These are phyloP conservation scores for Herminia tarsipennalis DNA, from an alignment of 2,888 invertebrate species.

Conservation along the genomic window DNA sequence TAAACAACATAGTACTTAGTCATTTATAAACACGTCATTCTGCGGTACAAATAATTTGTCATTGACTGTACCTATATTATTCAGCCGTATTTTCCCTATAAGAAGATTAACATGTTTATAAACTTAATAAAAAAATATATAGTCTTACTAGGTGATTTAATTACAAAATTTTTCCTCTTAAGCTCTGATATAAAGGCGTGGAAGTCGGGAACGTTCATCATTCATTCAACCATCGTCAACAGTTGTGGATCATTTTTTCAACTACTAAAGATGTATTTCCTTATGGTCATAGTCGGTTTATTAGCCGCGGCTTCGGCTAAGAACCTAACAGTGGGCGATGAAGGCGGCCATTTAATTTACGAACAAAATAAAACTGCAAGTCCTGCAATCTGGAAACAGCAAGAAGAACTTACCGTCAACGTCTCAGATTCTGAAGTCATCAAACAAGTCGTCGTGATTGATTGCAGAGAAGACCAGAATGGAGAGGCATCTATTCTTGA, in stretches of 20 bases:
- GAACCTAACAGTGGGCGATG: conserved; percentile 59
- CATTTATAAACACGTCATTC: conserved; percentile 20
- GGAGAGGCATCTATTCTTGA: conserved; percentile 68
- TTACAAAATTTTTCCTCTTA: conserved; percentile 62
- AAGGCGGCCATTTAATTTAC: conserved; percentile 60
- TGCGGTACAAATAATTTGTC: conserved; percentile 34
- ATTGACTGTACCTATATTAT: conserved; percentile 51
- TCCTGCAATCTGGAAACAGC: conserved; percentile 70
- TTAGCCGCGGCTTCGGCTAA: conserved; percentile 51
- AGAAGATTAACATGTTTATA: conserved; percentile 59
- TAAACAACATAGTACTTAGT: conserved; percentile 17
- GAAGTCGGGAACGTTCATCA: conserved; percentile 40
- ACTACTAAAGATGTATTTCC: conserved; percentile 54
- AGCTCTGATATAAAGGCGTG: conserved; percentile 62
- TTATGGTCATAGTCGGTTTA: conserved; percentile 48
- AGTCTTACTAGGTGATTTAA: conserved; percentile 56
- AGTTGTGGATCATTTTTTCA: no score
- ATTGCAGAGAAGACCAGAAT: conserved; percentile 69
- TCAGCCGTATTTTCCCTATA: conserved; percentile 73
- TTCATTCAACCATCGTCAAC: no score
- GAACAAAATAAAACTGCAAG: conserved; percentile 65
- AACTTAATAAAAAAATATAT: conserved; percentile 61
- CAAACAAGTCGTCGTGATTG: conserved; percentile 61
- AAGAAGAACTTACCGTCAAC: conserved; percentile 60
- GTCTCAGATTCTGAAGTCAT: conserved; percentile 63